These are phyloP conservation scores for Microtus oregoni DNA, from an alignment of 2,113 vertebrate genomes.

Conservation along the genomic window DNA sequence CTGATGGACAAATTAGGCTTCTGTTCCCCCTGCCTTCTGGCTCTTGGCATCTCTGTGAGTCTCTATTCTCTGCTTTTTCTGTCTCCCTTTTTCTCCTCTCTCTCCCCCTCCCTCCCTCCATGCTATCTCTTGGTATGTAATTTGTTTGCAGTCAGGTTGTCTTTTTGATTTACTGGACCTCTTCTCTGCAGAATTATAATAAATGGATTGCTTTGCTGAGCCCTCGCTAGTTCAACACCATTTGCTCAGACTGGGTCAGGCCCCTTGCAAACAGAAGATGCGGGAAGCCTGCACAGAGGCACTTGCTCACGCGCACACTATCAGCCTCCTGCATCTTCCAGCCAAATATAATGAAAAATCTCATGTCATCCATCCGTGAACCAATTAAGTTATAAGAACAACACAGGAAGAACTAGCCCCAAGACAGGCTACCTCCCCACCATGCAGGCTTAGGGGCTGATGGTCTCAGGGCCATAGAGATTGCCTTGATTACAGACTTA, in stretches of 20 bases:
- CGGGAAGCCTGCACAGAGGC: neutral
- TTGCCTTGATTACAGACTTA: slow-evolving; percentile 51
- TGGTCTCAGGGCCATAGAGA: slow-evolving; percentile 26
- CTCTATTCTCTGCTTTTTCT: slow-evolving; percentile 58
- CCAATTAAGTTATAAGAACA: slow-evolving; percentile 56
- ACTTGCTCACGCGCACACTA: neutral
- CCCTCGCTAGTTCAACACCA: slow-evolving; percentile 80
- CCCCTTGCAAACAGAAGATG: slow-evolving; percentile 74
- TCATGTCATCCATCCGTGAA: slow-evolving; percentile 60
- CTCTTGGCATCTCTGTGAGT: slow-evolving; percentile 50
- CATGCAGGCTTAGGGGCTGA: neutral
- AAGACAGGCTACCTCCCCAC: neutral
- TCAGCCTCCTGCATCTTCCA: slow-evolving; percentile 39
- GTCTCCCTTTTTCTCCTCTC: slow-evolving; percentile 20
- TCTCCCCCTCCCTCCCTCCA: slow-evolving; percentile 38
- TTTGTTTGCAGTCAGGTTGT: slow-evolving; percentile 88
- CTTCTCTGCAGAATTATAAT: slow-evolving; percentile 88
- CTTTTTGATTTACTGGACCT: slow-evolving; percentile 88
- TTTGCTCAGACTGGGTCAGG: slow-evolving; percentile 79
- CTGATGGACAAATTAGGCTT: slow-evolving; percentile 74
- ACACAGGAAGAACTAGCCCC: neutral
- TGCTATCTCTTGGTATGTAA: slow-evolving; percentile 77
- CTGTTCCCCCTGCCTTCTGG: slow-evolving; percentile 59
- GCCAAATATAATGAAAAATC: slow-evolving; percentile 61
- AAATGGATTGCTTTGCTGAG: slow-evolving; percentile 86